Conservation (phyloP, 2,113 vertebrate species). For the Fukomys damarensis region DNA sequence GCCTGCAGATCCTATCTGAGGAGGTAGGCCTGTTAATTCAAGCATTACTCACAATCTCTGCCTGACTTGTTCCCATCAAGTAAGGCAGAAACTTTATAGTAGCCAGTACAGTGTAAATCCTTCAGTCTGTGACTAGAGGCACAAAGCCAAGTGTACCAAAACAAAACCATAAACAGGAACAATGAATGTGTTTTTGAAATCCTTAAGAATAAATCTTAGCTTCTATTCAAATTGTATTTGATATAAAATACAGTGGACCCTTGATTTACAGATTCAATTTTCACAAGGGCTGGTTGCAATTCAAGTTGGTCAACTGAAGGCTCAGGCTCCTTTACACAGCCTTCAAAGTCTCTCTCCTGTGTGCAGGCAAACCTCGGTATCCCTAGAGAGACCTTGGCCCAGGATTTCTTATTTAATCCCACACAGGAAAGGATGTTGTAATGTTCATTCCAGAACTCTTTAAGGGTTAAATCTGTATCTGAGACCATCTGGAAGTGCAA, state of each 20-base stretch:
- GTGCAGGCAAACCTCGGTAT: too few species aligned
- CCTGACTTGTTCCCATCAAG: background rate
- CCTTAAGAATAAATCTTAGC: background rate
- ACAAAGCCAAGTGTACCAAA: background rate
- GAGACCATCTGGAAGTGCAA: too few species aligned
- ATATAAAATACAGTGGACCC: background rate
- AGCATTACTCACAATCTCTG: background rate
- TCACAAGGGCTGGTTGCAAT: too few species aligned
- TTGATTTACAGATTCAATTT: too few species aligned
- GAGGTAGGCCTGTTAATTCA: background rate
- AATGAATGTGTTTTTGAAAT: background rate
- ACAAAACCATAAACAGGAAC: background rate
- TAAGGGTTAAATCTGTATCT: too few species aligned
- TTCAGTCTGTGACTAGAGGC: background rate
- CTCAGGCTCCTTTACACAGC: too few species aligned
- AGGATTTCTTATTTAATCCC: too few species aligned
- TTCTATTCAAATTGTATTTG: slow-evolving; percentile 14
- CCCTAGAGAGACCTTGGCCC: too few species aligned
- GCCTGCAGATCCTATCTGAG: background rate
- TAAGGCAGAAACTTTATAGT: background rate
- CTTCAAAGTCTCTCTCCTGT: too few species aligned
- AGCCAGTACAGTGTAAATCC: background rate
- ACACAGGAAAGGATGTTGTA: too few species aligned
- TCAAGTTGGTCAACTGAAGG: too few species aligned
- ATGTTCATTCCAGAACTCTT: too few species aligned